Percentiles rank a stretch among this genome's conserved stretches.
Evolutionary conservation across 1,140 invertebrate species (phyloP).

Genomic region (Portunus trituberculatus): DNA sequence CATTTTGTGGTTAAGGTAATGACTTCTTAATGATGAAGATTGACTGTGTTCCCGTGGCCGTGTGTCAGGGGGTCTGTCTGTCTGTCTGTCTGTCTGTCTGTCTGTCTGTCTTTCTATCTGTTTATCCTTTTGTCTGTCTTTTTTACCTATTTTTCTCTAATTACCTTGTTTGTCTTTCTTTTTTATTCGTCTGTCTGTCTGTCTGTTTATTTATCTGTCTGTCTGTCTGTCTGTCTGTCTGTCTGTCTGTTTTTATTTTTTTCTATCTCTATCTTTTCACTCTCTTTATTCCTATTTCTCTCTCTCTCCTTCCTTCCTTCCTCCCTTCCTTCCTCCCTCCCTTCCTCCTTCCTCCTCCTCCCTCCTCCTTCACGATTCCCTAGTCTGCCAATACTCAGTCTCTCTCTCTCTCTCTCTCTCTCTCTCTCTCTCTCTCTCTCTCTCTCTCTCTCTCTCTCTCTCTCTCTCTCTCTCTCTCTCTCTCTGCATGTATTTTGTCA

Average conservation of each 20-base stretch:
- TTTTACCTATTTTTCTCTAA: not conserved
- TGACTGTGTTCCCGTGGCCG: not conserved
- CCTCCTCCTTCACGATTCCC: not conserved
- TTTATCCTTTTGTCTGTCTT: not conserved
- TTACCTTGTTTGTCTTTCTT: not conserved
- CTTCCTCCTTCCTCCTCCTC: not conserved
- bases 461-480: not conserved
- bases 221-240: not conserved
- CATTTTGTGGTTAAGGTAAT: not conserved
- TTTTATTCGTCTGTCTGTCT: not conserved
- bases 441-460: constrained; percentile 20
- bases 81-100: not conserved
- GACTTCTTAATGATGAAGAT: not conserved
- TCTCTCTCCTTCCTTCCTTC: not conserved
- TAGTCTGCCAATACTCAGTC: no score
- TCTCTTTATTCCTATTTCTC: not conserved
- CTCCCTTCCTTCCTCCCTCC: not conserved
- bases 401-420: constrained; percentile 20
- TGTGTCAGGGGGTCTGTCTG: not conserved
- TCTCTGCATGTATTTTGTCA: not conserved
- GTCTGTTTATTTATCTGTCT: not conserved
- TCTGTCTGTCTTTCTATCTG: not conserved
- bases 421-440: constrained; percentile 20
- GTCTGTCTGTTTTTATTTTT: no score
- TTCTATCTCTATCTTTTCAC: no score